Conservation (phyloP, 2,797 vertebrate species). For the Ctenochaetus hawaiiensis region DNA sequence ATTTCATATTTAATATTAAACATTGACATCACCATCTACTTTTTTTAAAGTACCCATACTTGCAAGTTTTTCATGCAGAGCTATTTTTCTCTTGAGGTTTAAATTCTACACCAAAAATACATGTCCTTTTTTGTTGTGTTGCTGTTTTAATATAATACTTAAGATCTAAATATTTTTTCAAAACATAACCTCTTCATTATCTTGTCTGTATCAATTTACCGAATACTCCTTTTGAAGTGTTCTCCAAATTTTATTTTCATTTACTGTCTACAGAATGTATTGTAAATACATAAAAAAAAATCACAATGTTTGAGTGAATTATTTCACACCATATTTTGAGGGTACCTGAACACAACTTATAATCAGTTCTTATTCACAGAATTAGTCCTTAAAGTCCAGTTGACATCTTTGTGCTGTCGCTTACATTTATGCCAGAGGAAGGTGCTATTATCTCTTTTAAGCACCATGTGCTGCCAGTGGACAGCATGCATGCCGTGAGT, state of each 20-base stretch:
- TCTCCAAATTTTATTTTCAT: neutral
- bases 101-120: neutral
- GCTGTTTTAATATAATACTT: neutral
- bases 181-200: neutral
- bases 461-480: slow-evolving; percentile 23
- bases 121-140: neutral
- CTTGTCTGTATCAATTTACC: neutral
- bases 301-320: neutral
- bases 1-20: neutral
- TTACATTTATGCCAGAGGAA: slow-evolving; percentile 38
- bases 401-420: slow-evolving; percentile 20
- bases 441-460: slow-evolving; percentile 32
- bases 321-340: slow-evolving; percentile 3
- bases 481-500: slow-evolving; percentile 20
- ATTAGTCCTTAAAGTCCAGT: slow-evolving; percentile 1
- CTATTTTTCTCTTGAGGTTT: neutral
- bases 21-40: too few relatives aligned
- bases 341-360: neutral
- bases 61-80: too few relatives aligned
- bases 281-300: too few relatives aligned
- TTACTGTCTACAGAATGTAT: too few relatives aligned
- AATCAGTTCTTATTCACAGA: slow-evolving; percentile 3
- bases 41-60: too few relatives aligned
- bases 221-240: neutral
- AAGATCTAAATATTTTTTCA: neutral